Base-by-base conservation (phyloP, 2,888 invertebrate species). In the Sphinx pinastri region DNA sequence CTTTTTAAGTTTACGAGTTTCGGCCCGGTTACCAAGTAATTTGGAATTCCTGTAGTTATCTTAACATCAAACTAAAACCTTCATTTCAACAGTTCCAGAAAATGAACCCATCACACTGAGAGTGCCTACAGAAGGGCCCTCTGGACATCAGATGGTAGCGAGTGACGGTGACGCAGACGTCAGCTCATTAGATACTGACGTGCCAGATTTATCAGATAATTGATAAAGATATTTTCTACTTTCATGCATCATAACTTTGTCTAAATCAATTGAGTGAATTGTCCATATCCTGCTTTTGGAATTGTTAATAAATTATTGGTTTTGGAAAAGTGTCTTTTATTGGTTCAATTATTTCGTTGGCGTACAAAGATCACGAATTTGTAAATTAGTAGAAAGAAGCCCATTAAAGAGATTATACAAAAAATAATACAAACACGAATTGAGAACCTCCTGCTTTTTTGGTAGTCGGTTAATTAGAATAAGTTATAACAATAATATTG, bases 81-180 rank as follows among this genome's bases (percentile, higher is more conserved):
- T 16, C 11, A 16, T 47, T 60, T 19, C 11, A 12, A 11, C 19
- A 49, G 49, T 31, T 70, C 54, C 16, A 63, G 69, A 25, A 19
- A 59, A 54, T 11, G 59, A 38, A 58, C 5, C 59, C 7, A 58
- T 51, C 14, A 51, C 52, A 16, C 25, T 51, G 12, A 25, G 58
- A 58, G 58, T 59, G 5, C 70, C 58, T 8, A 51, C 25, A 11
- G 52, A 59, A 45, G 49, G 57, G 10, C 16, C 57, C 0, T 19
- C 16, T 51, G 16, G 49, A 11, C 13, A 13, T 67, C 14, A 19
- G 12, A n/a, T 57, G 19, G 66, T 76, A 0, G 77, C 82, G 5
- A 92, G 91, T 63, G 92, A 91, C 69, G 77, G 81, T 2, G 93
- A 93, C 45, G 93, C 92, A 0, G 93, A 93, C 71, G 82, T 92